These are phyloP conservation scores for Leptobrachium ailaonicum DNA, from an alignment of 2,113 vertebrate genomes.

Conservation along the genomic window DNA sequence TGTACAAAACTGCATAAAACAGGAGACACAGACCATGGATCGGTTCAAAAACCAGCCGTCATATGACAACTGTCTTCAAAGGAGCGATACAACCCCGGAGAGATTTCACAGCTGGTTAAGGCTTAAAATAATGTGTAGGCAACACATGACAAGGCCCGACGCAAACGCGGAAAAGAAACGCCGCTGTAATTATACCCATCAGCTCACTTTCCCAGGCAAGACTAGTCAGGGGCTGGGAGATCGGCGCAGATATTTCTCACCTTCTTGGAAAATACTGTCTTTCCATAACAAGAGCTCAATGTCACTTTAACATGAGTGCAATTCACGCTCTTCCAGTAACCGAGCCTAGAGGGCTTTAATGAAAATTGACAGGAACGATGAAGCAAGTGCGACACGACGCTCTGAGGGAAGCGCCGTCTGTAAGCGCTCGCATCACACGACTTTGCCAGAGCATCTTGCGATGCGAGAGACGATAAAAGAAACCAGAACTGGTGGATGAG, in stretches of 20 bases:
- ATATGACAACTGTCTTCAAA: neutral
- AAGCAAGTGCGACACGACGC: neutral
- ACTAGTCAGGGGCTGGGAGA: slow-evolving; percentile 39
- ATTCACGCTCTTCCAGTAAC: slow-evolving; percentile 39
- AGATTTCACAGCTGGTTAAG: slow-evolving; percentile 9
- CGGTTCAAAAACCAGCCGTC: neutral
- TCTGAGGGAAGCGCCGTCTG: neutral
- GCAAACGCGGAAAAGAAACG: slow-evolving; percentile 19
- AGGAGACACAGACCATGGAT: neutral
- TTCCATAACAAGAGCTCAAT: slow-evolving; percentile 52
- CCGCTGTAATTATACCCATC: slow-evolving; percentile 50
- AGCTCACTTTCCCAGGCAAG: slow-evolving; percentile 27
- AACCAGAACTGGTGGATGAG: too few species aligned
- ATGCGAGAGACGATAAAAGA: too few species aligned
- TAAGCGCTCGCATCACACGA: too few species aligned
- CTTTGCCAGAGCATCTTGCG: too few species aligned
- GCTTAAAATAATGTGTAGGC: neutral
- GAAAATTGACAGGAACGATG: slow-evolving; percentile 23
- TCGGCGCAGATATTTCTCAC: slow-evolving; percentile 45
- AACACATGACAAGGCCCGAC: slow-evolving; percentile 13
- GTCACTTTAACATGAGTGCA: slow-evolving; percentile 48
- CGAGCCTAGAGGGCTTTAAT: slow-evolving; percentile 1
- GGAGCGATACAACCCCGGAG: neutral
- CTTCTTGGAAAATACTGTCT: slow-evolving; percentile 47
- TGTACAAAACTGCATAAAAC: neutral